Evolutionary conservation across 2,888 invertebrate genomes (phyloP), one percentile per base, ranked within the genome.

Genomic region (Sarcophaga rosellei): DNA sequence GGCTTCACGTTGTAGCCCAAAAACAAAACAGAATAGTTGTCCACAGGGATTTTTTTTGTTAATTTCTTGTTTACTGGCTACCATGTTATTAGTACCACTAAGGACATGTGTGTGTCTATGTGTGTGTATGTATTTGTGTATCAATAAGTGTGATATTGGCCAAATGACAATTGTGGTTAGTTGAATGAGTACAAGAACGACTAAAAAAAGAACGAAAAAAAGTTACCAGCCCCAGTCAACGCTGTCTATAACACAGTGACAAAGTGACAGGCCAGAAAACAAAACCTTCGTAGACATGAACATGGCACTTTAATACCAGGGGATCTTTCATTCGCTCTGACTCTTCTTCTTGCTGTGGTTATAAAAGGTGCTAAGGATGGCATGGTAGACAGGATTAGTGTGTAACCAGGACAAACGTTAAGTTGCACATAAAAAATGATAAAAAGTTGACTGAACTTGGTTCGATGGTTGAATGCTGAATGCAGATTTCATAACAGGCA

Each of bases 281-380:
- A 47, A 35, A 57, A 72, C 61, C 65, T 45, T 61, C 20, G 47
- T 63, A 84, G 84, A 69, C 69, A 75, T 70, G 35, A 65, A 79
- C 74, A 84, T 75, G 79, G n/a, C 74, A 84, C 62, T 20, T 15
- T 75, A 72, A 82, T 53, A 61, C 75, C 79, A 62, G 63, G 65
- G 59, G 17, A 35, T 35, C 35, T 35, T 35, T 35, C 35, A 1
- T 8, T 35, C 35, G 8, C 35, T 35, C 35, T 35, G 2, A 10
- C 10, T 35, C 35, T 35, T 35, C 2, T 10, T 35, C 35, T 10
- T 35, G 12, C 17, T 53, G 10, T 53, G 17, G 10, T 53, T 15
- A 17, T 15, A 53, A 15, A 53, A 53, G 53, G 53, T 53, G 53
- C 17, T 53, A 15, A 53, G 15, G 15, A 15, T 15, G 53, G 17